A percentile compares a stretch with the other conserved stretches of the same genome.
Evolutionary conservation across 2,888 invertebrate genomes (phyloP).

Genomic region (Bugula neritina): DNA sequence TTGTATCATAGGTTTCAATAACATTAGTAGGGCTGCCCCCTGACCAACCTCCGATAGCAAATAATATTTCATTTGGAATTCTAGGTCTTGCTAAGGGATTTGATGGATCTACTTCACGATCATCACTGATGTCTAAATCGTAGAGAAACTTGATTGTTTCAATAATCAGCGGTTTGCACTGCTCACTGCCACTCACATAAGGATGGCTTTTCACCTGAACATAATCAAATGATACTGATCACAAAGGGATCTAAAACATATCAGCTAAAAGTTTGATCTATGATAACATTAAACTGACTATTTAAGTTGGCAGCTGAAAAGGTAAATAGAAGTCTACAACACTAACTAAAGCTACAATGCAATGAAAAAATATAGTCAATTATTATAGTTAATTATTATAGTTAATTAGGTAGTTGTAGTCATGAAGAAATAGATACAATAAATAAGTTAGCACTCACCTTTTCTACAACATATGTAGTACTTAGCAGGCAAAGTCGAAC

Average conservation of each 20-base stretch:
- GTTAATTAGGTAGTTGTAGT: no score
- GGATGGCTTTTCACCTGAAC: constrained; percentile 65
- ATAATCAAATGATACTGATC: neutral
- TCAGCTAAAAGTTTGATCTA: no score
- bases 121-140: constrained; percentile 80
- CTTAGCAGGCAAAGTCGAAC: constrained; percentile 65
- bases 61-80: constrained; percentile 58
- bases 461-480: constrained; percentile 82
- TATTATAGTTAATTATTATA: no score
- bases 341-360: no score
- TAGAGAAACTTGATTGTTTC: constrained; percentile 85
- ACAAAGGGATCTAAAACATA: neutral
- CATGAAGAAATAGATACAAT: neutral
- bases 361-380: no score
- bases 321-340: no score
- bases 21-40: constrained; percentile 72
- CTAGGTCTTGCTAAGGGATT: constrained; percentile 66
- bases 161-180: constrained; percentile 79
- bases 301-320: no score
- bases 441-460: constrained; percentile 55
- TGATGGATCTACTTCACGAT: constrained; percentile 59
- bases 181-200: constrained; percentile 74
- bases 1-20: constrained; percentile 52
- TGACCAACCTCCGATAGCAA: constrained; percentile 60
- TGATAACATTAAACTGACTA: no score